Evolutionary conservation across 1,140 invertebrate genomes (phyloP), one percentile per base, ranked within the genome.

Genomic region (Asobara japonica): DNA sequence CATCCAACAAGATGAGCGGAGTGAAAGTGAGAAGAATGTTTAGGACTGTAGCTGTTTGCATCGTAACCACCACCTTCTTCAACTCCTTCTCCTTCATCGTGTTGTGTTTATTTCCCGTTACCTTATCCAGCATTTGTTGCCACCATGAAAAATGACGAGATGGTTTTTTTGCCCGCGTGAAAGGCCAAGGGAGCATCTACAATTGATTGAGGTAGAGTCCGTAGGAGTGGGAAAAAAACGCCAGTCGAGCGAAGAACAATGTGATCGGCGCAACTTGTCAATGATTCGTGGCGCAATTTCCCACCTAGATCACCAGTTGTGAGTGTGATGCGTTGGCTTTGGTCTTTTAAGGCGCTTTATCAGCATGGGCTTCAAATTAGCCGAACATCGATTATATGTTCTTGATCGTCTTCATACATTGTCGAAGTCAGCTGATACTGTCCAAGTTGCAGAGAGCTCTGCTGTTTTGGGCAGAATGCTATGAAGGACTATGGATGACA

Each of bases 11-110:
- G 72, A 76, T 75, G 56, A 64, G 65, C 51, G 36, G 72, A 77
- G 76, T 77, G 76, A 77, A 77, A 77, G 76, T 76, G 74, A 76
- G 65, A 71, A 77, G 71, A 71, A 77, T 73, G 73, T 76, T 76
- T 74, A 72, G 72, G 69, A 74, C 71, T 65, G 18, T 20, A 16
- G 11, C 25, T 38, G n/a, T 38, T 18, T 36, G 18, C 31, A 10
- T 69, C 13, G 2, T 33, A 33, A 27, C 22, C 51, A 61, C 51
- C 41, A 41, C 31, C 22, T n/a, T n/a, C 33, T 22, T 22, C 51
- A 6, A 38, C 56, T 69, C 36, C 45, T 51, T 31, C 51, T 20
- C 60, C 20, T 31, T 16, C 25, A 8, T 62, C 60, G 27, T 2
- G 6, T 25, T 62, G 18, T 13, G 3, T 25, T 27, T 20, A 36